Evolutionary conservation across 2,797 vertebrate genomes (phyloP).

Genomic region (Vespertilio murinus): DNA sequence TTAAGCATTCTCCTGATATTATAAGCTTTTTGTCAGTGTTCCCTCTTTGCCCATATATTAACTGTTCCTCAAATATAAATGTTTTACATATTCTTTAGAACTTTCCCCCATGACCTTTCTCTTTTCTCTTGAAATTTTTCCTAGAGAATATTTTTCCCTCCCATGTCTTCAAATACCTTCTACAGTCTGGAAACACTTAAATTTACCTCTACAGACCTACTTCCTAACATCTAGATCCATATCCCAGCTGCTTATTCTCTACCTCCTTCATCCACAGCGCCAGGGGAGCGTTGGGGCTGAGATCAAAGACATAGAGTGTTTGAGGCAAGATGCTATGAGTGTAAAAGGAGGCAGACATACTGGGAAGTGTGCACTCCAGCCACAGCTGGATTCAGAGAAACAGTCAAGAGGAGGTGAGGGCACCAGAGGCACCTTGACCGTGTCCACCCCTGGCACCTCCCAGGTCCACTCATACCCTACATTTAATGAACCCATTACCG

Average conservation of each 20-base stretch:
- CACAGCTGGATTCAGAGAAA: not conserved
- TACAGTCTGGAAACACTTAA: not conserved
- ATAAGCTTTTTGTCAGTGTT: not conserved
- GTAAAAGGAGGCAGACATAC: not conserved
- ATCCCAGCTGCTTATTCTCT: not conserved
- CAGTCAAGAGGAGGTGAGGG: not conserved
- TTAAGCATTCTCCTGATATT: not conserved
- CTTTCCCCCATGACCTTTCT: not conserved
- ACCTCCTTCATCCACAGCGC: not conserved
- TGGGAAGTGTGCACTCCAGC: not conserved
- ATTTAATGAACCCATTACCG: not conserved
- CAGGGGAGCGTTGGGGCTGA: not conserved
- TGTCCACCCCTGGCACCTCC: not conserved
- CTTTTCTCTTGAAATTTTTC: slow-evolving; percentile 14
- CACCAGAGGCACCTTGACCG: not conserved
- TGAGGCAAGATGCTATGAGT: not conserved
- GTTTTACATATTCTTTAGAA: not conserved
- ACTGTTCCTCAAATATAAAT: not conserved
- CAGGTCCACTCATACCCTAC: not conserved
- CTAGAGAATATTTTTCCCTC: not conserved
- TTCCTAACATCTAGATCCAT: not conserved
- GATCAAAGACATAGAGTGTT: not conserved
- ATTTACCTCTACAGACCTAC: not conserved
- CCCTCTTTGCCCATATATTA: not conserved
- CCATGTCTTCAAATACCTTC: not conserved